Conservation (phyloP, 2,888 invertebrate species). For the Drosophila prostipennis region DNA sequence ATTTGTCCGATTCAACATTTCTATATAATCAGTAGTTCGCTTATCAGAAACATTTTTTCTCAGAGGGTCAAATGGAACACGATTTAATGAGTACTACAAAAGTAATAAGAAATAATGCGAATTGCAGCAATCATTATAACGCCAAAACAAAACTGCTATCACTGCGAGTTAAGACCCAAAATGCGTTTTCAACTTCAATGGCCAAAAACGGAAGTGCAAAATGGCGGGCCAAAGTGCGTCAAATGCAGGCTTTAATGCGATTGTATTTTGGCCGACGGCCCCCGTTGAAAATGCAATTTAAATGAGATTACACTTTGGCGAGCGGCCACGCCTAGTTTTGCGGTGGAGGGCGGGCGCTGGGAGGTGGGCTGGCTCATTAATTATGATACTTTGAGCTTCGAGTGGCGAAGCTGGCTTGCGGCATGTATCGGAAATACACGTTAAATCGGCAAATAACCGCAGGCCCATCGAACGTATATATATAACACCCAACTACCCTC, state of each 20-base stretch:
- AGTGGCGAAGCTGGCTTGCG: constrained; percentile 41
- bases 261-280: constrained; percentile 40
- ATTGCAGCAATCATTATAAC: background rate
- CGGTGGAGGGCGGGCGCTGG: constrained; percentile 4
- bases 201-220: constrained; percentile 52
- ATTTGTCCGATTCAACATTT: background rate
- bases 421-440: constrained; percentile 63
- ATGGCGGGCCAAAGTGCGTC: constrained; percentile 30
- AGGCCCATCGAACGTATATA: constrained; percentile 22
- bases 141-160: constrained; percentile 1
- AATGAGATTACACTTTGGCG: constrained; percentile 55
- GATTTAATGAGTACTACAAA: background rate
- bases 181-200: constrained; percentile 11
- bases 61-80: background rate
- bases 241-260: constrained; percentile 52
- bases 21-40: background rate
- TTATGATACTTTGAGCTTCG: constrained; percentile 69
- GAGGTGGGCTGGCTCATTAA: constrained; percentile 59
- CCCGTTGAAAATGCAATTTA: constrained; percentile 55
- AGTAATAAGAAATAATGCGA: too few relatives aligned
- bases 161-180: constrained; percentile 7
- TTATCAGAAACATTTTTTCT: constrained; percentile 2
- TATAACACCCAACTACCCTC: background rate
- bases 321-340: constrained; percentile 45
- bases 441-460: constrained; percentile 58